Evolutionary conservation across 2,888 invertebrate genomes (phyloP).

Genomic region (Drosophila austrosaltans): DNA sequence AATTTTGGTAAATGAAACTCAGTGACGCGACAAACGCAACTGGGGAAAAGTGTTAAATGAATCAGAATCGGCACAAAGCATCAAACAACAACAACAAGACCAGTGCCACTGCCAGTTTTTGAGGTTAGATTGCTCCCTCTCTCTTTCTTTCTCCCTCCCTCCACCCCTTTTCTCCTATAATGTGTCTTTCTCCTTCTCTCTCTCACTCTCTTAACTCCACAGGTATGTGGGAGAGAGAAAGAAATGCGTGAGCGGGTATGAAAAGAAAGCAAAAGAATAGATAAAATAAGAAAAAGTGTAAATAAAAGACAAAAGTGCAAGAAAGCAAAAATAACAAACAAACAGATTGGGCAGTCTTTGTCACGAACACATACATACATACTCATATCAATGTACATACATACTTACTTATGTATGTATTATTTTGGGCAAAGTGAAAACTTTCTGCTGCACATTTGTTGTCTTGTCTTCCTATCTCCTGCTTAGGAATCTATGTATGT

Average conservation of each 20-base stretch:
- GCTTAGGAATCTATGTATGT: neutral
- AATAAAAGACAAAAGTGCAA: constrained; percentile 11
- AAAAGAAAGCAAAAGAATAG: constrained; percentile 41
- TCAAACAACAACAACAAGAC: constrained; percentile 31
- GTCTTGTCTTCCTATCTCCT: constrained; percentile 11
- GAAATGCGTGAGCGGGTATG: constrained; percentile 38
- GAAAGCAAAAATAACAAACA: constrained; percentile 41
- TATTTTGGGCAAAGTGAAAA: constrained; percentile 22
- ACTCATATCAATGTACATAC: neutral
- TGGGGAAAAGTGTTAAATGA: constrained; percentile 51
- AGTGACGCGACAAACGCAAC: constrained; percentile 42
- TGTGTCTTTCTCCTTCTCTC: neutral
- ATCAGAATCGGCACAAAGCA: constrained; percentile 59
- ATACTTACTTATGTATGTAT: neutral
- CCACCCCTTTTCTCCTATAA: neutral
- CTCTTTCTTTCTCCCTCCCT: neutral
- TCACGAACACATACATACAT: constrained; percentile 15
- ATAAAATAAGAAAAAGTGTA: neutral
- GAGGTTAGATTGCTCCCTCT: constrained; percentile 63
- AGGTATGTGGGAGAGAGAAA: constrained; percentile 28
- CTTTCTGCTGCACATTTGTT: constrained; percentile 16
- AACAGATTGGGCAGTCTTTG: constrained; percentile 27
- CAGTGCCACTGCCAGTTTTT: constrained; percentile 49
- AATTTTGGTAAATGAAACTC: constrained; percentile 23
- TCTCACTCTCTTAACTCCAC: neutral